Conservation (phyloP, 53 echinoderm and acorn worm species). For the Glandiceps talaboti region DNA sequence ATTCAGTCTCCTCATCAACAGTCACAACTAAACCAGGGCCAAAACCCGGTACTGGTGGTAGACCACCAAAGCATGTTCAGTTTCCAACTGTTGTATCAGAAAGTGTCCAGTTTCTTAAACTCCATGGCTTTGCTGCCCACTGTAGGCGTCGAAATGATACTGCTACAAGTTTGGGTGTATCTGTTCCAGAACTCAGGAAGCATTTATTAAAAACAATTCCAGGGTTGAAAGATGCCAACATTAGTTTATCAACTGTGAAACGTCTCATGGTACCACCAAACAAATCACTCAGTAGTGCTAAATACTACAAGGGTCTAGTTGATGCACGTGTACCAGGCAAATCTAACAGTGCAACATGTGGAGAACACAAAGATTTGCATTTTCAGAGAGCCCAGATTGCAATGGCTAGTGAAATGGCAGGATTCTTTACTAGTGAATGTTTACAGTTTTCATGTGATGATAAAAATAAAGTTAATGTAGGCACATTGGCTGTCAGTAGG, state of each 20-base stretch:
- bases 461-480: background rate
- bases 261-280: slow-evolving; percentile 1
- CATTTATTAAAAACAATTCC: background rate
- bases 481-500: background rate
- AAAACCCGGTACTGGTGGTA: background rate
- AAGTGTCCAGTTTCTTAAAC: background rate
- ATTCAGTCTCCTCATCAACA: background rate
- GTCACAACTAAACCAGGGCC: background rate
- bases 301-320: background rate
- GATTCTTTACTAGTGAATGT: background rate
- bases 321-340: background rate
- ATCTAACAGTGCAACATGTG: background rate
- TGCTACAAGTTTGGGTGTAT: background rate
- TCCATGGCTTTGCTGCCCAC: background rate
- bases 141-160: background rate
- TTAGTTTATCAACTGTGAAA: background rate
- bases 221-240: background rate
- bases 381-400: background rate
- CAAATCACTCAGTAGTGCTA: background rate
- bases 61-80: slow-evolving; percentile 1
- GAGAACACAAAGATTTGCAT: background rate
- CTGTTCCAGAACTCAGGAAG: background rate
- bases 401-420: background rate
- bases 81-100: background rate
- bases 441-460: background rate